Evolutionary conservation across 2,888 invertebrate genomes (phyloP).

Genomic region (Augochlorella aurata): DNA sequence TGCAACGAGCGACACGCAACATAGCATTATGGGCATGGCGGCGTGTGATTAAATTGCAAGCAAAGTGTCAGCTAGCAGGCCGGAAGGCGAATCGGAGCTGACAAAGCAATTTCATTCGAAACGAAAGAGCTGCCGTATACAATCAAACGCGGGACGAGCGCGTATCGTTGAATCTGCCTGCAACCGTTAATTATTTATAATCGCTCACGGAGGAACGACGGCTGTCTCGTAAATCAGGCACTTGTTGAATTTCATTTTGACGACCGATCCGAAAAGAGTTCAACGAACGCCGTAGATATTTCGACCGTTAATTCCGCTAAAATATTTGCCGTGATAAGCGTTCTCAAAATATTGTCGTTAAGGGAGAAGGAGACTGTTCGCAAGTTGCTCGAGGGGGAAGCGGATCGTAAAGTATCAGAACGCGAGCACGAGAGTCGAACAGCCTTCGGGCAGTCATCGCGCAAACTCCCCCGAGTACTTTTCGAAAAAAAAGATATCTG

Average conservation of each 20-base stretch:
- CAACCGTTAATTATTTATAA: constrained; percentile 2
- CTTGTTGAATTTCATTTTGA: constrained; percentile 14
- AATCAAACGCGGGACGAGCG: neutral
- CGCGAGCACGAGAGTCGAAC: neutral
- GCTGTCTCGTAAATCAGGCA: neutral
- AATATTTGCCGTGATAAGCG: neutral
- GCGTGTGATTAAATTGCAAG: constrained; percentile 28
- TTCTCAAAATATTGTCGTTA: neutral
- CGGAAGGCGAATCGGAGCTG: neutral
- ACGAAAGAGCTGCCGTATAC: neutral
- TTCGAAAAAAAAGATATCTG: constrained; percentile 34
- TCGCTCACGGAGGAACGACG: neutral
- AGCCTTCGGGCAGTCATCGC: constrained; percentile 17
- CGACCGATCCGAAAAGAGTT: neutral
- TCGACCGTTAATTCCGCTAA: neutral
- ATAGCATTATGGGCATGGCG: neutral
- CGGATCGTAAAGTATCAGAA: neutral
- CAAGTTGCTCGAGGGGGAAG: neutral
- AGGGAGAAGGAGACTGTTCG: neutral
- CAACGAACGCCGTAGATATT: neutral
- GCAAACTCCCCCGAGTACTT: constrained; percentile 45
- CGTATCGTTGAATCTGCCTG: neutral
- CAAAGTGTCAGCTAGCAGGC: neutral
- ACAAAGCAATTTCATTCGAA: constrained; percentile 3
- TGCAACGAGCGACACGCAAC: constrained; percentile 3